Evolutionary conservation across 2,888 invertebrate species (phyloP), one percentile per base, ranked within the genome.

Genomic region (Brachyptera risi): DNA sequence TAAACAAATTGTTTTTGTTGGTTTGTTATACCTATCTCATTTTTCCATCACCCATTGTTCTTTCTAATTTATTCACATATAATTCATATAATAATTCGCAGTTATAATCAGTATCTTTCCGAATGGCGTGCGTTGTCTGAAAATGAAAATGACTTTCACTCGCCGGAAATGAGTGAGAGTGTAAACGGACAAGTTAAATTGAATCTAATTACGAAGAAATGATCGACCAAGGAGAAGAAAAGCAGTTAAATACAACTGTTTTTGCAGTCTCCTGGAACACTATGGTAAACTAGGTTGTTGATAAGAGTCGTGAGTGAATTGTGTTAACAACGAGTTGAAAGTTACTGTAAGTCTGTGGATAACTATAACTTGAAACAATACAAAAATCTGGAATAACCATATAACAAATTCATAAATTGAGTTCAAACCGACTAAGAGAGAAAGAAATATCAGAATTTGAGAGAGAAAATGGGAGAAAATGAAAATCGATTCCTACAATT

Each of bases 131-230:
- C 21, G 17, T 13, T 54, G n/a, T n/a, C n/a, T 54, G 54, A 35
- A 35, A 54, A 54, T 13, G 54, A 54, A 54, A 47, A 35, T 3
- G 19, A 54, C 54, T 54, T 54, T 54, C 54, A 15, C 54, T 23
- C 37, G 9, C 50, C 35, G 54, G 54, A 37, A 37, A 21, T 37
- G 19, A 54, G 54, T 54, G 54, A 54, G 54, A 54, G 54, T 54
- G 37, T 3, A 54, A 44, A 37, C 54, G 54, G 54, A 54, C 21
- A 21, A 54, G 21, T 37, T 21, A 37, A 54, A 54, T 54, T 54
- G 37, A 35, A 37, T 37, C 13, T 21, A 54, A 54, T 54, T 54
- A 54, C 35, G 37, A 15, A 4, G 35, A 13, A 37, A 15, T 19
- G 4, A 35, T 35, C 15, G 13, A 13, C 35, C 5, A 54, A 47